Percentiles rank a stretch among this genome's conserved stretches.
Conservation (phyloP, 2,113 vertebrate species). For the Eulacestoma nigropectus region DNA sequence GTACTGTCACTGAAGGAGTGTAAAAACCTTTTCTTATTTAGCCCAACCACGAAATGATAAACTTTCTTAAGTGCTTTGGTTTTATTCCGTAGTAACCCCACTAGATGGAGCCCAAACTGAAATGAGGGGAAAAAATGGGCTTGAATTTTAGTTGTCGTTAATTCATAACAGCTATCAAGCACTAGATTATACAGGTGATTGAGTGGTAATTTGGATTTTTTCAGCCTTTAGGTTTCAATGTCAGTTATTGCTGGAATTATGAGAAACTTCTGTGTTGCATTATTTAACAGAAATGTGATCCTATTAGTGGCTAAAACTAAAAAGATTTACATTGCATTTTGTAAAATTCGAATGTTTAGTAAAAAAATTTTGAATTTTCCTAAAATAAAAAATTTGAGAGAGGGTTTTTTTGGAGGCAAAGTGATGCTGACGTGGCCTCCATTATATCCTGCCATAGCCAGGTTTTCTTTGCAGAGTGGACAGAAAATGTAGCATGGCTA, state of each 20-base stretch:
- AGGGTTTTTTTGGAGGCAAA: not conserved
- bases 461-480: not conserved
- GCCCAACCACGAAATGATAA: not conserved
- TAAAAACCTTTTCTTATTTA: not conserved
- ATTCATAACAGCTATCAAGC: not conserved
- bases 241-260: not conserved
- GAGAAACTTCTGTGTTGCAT: not conserved
- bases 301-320: not conserved
- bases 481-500: not conserved
- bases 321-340: not conserved
- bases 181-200: not conserved
- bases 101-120: conserved; percentile 32
- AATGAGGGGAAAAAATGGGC: not conserved
- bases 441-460: not conserved
- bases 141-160: not conserved
- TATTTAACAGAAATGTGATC: not conserved
- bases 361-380: not conserved
- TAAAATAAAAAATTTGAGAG: not conserved
- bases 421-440: not conserved
- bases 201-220: not conserved
- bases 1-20: not conserved
- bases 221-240: not conserved
- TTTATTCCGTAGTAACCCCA: not conserved
- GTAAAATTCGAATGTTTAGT: not conserved
- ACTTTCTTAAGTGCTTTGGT: not conserved